These are phyloP conservation scores for Aphelinus atriplicis DNA, from an alignment of 1,140 invertebrate species.

Conservation along the genomic window DNA sequence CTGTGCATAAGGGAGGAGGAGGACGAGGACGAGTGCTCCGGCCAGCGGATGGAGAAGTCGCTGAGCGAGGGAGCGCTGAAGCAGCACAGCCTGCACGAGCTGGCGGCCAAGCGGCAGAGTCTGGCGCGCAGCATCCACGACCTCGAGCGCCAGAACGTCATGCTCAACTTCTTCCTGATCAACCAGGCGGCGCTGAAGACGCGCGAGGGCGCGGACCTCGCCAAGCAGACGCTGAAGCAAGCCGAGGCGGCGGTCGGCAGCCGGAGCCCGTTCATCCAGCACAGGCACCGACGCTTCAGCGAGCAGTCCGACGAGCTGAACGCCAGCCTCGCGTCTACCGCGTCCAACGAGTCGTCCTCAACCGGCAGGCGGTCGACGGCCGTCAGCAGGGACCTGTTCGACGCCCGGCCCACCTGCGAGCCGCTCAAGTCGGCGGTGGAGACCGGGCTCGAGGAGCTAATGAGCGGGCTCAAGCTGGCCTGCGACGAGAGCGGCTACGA, in stretches of 20 bases:
- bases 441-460: constrained; percentile 60
- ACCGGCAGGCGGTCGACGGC: not conserved
- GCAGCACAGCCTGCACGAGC: constrained; percentile 20
- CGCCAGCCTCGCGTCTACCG: not conserved
- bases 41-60: constrained; percentile 57
- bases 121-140: constrained; percentile 55
- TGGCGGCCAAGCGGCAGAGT: constrained; percentile 48
- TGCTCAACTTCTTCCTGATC: constrained; percentile 54
- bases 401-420: constrained; percentile 37
- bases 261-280: not conserved
- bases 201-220: constrained; percentile 43
- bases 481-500: constrained; percentile 76
- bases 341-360: not conserved
- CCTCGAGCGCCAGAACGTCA: constrained; percentile 54
- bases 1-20: constrained; percentile 37
- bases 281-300: constrained; percentile 19
- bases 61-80: constrained; percentile 56
- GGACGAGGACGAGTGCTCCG: constrained; percentile 46
- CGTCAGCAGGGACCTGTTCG: constrained; percentile 23
- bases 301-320: constrained; percentile 10
- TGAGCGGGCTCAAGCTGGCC: constrained; percentile 61
- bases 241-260: not conserved
- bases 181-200: constrained; percentile 53
- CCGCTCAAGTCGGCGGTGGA: constrained; percentile 45
- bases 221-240: constrained; percentile 44